phyloP scores from a whole-genome alignment of 1,140 invertebrate genomes.

The Triops cancriformis region DNA sequence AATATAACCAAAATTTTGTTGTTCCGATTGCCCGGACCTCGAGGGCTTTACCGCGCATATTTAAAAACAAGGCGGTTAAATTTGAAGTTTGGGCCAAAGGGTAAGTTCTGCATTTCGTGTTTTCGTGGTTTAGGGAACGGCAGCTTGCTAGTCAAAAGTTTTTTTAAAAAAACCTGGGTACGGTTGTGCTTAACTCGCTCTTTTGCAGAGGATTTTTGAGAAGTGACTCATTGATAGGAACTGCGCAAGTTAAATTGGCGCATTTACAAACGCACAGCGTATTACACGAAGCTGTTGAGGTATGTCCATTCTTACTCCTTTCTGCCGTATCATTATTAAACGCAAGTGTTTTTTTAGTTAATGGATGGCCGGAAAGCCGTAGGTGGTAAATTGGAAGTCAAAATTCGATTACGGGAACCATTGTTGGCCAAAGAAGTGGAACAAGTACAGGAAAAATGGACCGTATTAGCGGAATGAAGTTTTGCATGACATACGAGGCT shows the following conservation, averaged over 20 bases:
- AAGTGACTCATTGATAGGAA: conserved; percentile 76
- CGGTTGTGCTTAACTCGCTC: conserved; percentile 26
- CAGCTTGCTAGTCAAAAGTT: background rate
- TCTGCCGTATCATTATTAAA: conserved; percentile 18
- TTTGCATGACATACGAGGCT: conserved; percentile 47
- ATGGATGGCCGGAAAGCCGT: conserved; percentile 80
- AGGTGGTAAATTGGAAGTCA: conserved; percentile 85
- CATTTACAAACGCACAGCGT: conserved; percentile 75
- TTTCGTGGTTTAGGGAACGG: background rate
- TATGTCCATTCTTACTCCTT: conserved; percentile 47
- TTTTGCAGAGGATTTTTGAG: conserved; percentile 77
- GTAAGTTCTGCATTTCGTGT: conserved; percentile 50
- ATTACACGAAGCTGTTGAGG: conserved; percentile 82
- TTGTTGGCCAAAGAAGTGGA: conserved; percentile 82
- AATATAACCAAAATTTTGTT: conserved; percentile 69
- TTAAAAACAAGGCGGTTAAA: conserved; percentile 81
- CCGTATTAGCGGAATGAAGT: conserved; percentile 17
- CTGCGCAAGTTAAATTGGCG: conserved; percentile 69
- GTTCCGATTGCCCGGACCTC: conserved; percentile 70
- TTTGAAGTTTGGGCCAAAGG: conserved; percentile 87
- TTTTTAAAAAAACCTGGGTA: conserved; percentile 6
- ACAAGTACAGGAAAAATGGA: conserved; percentile 82
- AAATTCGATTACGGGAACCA: conserved; percentile 82
- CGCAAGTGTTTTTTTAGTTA: conserved; percentile 48
- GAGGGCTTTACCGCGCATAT: conserved; percentile 67